These are phyloP conservation scores for Passer domesticus DNA, from an alignment of 2,113 vertebrate species.

Conservation along the genomic window DNA sequence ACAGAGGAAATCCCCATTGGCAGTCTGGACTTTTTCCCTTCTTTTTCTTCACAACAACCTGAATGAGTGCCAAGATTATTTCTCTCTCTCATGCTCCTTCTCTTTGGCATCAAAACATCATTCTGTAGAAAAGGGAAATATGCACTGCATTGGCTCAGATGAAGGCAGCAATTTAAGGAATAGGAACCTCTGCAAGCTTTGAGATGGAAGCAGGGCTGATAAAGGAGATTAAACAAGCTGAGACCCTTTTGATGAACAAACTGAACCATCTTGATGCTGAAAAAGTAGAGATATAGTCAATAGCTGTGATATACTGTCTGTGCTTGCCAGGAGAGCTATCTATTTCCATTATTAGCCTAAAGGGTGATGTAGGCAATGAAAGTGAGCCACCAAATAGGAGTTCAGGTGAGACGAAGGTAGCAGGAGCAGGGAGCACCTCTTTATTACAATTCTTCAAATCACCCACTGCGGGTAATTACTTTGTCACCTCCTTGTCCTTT, in stretches of 20 bases:
- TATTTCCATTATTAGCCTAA: conserved; percentile 23
- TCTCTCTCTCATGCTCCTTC: conserved; percentile 29
- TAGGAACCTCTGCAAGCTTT: conserved; percentile 18
- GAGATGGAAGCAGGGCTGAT: conserved; percentile 11
- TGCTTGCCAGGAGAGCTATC: conserved; percentile 26
- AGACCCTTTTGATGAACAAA: conserved; percentile 54
- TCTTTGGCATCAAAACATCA: not conserved
- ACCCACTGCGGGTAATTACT: conserved; percentile 33
- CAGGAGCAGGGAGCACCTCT: not conserved
- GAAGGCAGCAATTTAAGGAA: conserved; percentile 45
- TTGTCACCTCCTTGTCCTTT: conserved; percentile 18
- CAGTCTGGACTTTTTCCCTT: conserved; percentile 33
- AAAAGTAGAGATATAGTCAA: not conserved
- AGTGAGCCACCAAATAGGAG: not conserved
- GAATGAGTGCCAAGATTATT: conserved; percentile 59
- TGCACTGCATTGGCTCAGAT: not conserved
- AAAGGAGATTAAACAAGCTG: conserved; percentile 48
- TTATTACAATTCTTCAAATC: conserved; percentile 33
- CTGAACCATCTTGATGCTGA: not conserved
- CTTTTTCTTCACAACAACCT: conserved; percentile 48
- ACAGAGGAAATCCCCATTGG: conserved; percentile 66
- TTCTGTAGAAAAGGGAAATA: conserved; percentile 8
- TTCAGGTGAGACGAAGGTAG: conserved; percentile 46
- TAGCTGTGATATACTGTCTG: not conserved
- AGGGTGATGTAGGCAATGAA: conserved; percentile 7